These are phyloP conservation scores for Psilopogon haemacephalus DNA, from an alignment of 2,113 vertebrate species.

Conservation along the genomic window DNA sequence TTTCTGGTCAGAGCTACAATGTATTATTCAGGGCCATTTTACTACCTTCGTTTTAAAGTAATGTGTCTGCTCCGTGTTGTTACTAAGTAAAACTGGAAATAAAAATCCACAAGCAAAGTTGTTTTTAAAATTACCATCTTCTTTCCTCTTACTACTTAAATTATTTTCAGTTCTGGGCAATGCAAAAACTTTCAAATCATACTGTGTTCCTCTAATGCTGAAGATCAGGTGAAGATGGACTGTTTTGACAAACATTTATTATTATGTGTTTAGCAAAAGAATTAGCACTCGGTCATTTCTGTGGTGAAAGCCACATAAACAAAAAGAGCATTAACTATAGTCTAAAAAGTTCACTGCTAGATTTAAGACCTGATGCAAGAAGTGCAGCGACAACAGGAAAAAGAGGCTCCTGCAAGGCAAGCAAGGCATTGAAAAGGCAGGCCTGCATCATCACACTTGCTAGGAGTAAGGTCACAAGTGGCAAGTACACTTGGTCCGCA, in stretches of 20 bases:
- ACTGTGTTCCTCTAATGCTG: background rate
- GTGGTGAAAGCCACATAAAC: background rate
- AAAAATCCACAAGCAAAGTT: constrained; percentile 3
- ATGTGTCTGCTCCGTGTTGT: constrained; percentile 71
- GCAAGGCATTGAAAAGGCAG: background rate
- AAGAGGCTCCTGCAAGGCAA: background rate
- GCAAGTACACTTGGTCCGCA: background rate
- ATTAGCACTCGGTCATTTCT: background rate
- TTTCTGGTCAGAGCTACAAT: constrained; percentile 87
- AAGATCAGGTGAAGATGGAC: background rate
- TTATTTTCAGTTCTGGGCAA: background rate
- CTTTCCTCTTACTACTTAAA: background rate
- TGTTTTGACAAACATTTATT: background rate
- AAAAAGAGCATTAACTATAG: background rate
- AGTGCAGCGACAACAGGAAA: background rate
- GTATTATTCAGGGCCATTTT: constrained; percentile 92
- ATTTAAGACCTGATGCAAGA: constrained; percentile 6
- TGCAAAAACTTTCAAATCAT: background rate
- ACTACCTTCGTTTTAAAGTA: constrained; percentile 85
- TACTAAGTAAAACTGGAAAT: constrained; percentile 68
- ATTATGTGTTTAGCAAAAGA: background rate
- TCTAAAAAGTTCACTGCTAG: background rate
- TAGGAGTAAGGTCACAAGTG: background rate
- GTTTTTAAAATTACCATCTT: background rate
- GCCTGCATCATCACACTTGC: background rate